Evolutionary conservation across 2,113 vertebrate genomes (phyloP).

Genomic region (Chlorodrepanis virens): DNA sequence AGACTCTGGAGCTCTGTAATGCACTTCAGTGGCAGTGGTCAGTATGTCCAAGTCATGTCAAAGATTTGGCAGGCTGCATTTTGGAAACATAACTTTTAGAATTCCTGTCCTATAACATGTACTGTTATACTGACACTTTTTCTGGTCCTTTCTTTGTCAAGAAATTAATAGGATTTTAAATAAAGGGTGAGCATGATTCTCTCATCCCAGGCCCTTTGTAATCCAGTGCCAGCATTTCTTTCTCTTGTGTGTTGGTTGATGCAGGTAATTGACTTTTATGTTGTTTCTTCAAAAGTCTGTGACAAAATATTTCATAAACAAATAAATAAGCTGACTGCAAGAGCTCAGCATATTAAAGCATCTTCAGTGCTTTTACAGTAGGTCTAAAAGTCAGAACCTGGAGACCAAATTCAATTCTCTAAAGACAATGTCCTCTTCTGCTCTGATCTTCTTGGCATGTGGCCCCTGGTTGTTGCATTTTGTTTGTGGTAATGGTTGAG

Average conservation of each 20-base stretch:
- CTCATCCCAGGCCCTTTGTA: neutral
- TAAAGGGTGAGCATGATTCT: neutral
- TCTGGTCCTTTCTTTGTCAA: neutral
- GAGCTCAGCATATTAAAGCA: neutral
- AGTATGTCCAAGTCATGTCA: neutral
- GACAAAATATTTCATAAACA: neutral
- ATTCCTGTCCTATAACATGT: neutral
- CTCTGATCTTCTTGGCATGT: neutral
- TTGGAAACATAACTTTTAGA: neutral
- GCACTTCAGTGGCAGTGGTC: neutral
- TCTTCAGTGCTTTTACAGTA: neutral
- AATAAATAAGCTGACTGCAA: neutral
- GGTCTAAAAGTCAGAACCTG: neutral
- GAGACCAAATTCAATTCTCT: neutral
- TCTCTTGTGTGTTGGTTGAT: neutral
- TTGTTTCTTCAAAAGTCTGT: neutral
- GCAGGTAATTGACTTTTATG: neutral
- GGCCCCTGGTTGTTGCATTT: neutral
- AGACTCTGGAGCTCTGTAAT: neutral
- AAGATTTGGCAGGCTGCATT: neutral
- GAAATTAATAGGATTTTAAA: neutral
- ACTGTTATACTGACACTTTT: accelerated
- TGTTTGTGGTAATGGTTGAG: neutral
- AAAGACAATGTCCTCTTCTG: neutral
- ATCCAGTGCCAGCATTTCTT: neutral